Conservation (phyloP, 2,888 invertebrate genomes). For the Rugalucina vietnamica region DNA sequence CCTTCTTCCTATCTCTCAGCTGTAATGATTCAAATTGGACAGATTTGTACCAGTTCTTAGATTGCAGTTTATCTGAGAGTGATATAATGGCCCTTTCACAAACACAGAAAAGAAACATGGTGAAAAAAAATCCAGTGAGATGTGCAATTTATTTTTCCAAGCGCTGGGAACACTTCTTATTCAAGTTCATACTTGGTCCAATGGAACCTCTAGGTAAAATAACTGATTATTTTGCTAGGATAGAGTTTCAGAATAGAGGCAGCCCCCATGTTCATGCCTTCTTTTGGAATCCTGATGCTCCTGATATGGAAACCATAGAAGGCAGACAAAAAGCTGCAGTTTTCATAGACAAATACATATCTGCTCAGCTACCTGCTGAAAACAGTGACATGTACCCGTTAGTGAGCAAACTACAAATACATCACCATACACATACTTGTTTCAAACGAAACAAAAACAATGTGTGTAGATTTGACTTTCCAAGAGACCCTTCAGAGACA, state of each 20-base stretch:
- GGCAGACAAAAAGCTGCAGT: background rate
- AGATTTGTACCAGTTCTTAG: slow-evolving; percentile 34
- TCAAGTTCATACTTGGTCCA: background rate
- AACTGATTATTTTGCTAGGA: slow-evolving; percentile 14
- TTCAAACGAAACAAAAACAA: background rate
- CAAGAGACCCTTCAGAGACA: background rate
- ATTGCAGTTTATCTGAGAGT: background rate
- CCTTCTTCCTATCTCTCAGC: slow-evolving; percentile 43
- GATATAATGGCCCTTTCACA: slow-evolving; percentile 2
- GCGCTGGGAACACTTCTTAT: slow-evolving; percentile 32
- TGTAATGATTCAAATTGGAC: slow-evolving; percentile 38
- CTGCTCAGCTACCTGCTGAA: background rate
- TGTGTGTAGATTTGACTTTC: slow-evolving; percentile 28
- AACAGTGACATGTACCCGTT: background rate
- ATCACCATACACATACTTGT: slow-evolving; percentile 14
- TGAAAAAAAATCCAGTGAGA: slow-evolving; percentile 22
- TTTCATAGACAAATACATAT: slow-evolving; percentile 30
- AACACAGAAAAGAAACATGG: slow-evolving; percentile 2
- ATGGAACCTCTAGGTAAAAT: background rate
- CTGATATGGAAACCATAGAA: slow-evolving; percentile 9
- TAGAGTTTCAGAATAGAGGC: slow-evolving; percentile 17
- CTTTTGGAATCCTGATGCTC: slow-evolving; percentile 20
- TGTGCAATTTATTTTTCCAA: slow-evolving; percentile 30
- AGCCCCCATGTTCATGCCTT: slow-evolving; percentile 27
- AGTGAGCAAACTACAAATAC: background rate